Conservation (phyloP, 2,113 vertebrate genomes). For the Catagonus wagneri region DNA sequence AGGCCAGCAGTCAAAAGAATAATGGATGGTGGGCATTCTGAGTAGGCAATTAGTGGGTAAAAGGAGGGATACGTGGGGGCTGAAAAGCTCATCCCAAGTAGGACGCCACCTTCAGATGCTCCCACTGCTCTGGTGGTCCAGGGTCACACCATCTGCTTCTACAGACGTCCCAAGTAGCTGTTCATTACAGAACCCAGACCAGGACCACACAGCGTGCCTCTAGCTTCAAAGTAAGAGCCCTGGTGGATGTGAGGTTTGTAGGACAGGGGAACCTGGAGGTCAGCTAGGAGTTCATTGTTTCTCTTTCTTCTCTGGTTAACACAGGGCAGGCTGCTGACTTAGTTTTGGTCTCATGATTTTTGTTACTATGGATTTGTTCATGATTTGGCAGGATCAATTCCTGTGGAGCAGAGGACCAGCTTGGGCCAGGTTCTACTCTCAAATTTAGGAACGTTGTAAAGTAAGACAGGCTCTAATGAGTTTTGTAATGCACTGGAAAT, state of each 20-base stretch:
- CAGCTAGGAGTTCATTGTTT: neutral
- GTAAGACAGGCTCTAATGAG: neutral
- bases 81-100: neutral
- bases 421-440: neutral
- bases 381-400: neutral
- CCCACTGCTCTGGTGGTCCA: neutral
- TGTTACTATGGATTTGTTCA: neutral
- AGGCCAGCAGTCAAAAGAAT: neutral
- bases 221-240: neutral
- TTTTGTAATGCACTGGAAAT: neutral
- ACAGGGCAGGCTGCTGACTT: neutral
- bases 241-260: neutral
- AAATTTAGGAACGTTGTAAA: neutral
- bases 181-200: neutral
- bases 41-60: neutral
- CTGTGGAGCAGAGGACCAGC: neutral
- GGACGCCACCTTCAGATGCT: neutral
- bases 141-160: neutral
- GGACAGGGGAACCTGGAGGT: neutral
- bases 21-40: neutral
- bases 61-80: neutral
- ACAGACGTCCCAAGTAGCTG: neutral
- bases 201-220: neutral
- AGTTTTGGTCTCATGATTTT: neutral
- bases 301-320: neutral